phyloP scores from a whole-genome alignment of 2,113 vertebrate genomes.

The Triplophysa rosa region DNA sequence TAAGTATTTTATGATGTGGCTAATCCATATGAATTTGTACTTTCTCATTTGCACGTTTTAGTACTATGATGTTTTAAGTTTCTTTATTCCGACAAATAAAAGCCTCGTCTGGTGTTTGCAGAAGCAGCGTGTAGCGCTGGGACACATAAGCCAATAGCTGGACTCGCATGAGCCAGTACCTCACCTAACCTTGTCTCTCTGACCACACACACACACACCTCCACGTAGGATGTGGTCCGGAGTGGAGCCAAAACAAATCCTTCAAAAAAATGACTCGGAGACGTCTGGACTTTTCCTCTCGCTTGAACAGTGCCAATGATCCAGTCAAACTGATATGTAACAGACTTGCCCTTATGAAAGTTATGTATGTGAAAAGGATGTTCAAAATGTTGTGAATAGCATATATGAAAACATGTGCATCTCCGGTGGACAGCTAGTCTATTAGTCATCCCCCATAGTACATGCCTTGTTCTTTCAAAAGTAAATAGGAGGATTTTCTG shows the following conservation, averaged over 20 bases:
- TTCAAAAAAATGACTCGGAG: slow-evolving; percentile 28
- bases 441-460: too few relatives aligned
- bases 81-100: background rate
- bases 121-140: slow-evolving; percentile 22
- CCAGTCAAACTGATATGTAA: slow-evolving; percentile 23
- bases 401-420: too few relatives aligned
- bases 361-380: slow-evolving; percentile 3
- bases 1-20: too few relatives aligned
- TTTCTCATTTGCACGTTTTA: too few relatives aligned
- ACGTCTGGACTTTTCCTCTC: slow-evolving; percentile 35
- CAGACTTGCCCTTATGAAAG: slow-evolving; percentile 18
- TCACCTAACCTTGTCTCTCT: slow-evolving; percentile 25
- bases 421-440: too few relatives aligned
- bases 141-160: slow-evolving; percentile 11
- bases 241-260: slow-evolving; percentile 44
- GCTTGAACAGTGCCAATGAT: slow-evolving; percentile 18
- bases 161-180: slow-evolving; percentile 2
- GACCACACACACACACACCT: slow-evolving; percentile 34
- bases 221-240: slow-evolving; percentile 37
- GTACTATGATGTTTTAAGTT: too few relatives aligned
- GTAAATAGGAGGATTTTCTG: background rate
- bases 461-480: background rate
- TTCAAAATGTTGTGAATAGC: background rate
- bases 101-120: slow-evolving; percentile 21
- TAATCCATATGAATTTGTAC: too few relatives aligned